phyloP scores from a whole-genome alignment of 2,797 vertebrate genomes.

The Pseudochirops corinnae region DNA sequence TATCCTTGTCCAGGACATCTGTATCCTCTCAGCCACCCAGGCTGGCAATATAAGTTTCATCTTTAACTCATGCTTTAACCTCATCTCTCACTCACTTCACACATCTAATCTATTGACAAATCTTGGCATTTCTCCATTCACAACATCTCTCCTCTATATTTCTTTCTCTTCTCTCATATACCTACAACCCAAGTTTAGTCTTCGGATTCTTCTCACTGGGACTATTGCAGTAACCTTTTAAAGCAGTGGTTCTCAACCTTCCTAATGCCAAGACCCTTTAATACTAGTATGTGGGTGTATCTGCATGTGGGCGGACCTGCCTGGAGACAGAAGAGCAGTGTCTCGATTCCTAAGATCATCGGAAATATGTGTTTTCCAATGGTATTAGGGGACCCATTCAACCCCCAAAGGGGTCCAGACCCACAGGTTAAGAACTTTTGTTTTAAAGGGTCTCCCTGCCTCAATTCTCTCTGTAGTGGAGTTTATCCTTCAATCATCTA shows the following conservation, averaged over 20 bases:
- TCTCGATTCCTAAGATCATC: no score
- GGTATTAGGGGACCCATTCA: no score
- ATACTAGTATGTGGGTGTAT: no score
- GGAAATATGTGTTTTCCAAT: no score
- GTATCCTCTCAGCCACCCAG: not conserved
- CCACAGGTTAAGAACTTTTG: no score
- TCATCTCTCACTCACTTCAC: not conserved
- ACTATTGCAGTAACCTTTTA: not conserved
- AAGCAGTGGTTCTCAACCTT: no score
- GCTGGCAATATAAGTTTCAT: not conserved
- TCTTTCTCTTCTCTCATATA: not conserved
- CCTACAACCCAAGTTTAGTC: not conserved
- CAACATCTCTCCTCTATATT: not conserved
- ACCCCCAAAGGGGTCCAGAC: no score
- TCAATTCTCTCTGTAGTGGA: not conserved
- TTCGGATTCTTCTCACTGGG: not conserved
- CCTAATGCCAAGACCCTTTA: no score
- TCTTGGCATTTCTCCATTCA: not conserved
- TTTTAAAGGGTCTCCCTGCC: not conserved
- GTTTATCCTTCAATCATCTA: not conserved
- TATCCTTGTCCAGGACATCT: not conserved
- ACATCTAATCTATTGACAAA: not conserved
- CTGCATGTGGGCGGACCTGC: no score
- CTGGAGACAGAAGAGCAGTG: no score
- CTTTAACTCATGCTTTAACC: not conserved